Evolutionary conservation across 64 coral and sea anemone genomes (phyloP).

Genomic region (Porites australiensis): DNA sequence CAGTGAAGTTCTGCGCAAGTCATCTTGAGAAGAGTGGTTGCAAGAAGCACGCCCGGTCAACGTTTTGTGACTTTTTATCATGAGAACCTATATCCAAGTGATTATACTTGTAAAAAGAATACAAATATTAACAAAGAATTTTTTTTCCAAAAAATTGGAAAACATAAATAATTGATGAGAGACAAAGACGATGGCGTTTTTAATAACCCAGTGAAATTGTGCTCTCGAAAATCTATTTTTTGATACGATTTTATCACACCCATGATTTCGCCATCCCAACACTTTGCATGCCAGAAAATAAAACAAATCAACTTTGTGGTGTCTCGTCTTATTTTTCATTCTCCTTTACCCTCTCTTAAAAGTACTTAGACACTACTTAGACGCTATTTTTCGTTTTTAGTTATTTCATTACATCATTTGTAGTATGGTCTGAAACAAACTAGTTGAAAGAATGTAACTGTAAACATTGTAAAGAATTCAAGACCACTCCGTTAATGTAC

Average conservation of each 20-base stretch:
- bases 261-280: neutral
- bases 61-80: neutral
- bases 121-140: neutral
- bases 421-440: no score
- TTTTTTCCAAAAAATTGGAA: neutral
- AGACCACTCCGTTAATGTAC: no score
- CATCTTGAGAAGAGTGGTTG: neutral
- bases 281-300: slow-evolving; percentile 34
- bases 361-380: neutral
- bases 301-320: slow-evolving; percentile 49
- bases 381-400: no score
- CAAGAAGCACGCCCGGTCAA: neutral
- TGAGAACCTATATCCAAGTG: neutral
- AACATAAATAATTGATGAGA: neutral
- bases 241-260: neutral
- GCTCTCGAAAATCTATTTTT: slow-evolving; percentile 13
- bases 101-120: neutral
- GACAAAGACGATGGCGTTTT: slow-evolving; percentile 12
- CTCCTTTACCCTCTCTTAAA: neutral
- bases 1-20: neutral
- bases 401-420: no score
- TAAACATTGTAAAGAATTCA: no score
- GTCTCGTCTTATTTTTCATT: neutral
- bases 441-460: no score
- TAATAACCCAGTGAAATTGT: neutral